Base-by-base conservation (phyloP, 2,797 vertebrate genomes). In the Octomys mimax region DNA sequence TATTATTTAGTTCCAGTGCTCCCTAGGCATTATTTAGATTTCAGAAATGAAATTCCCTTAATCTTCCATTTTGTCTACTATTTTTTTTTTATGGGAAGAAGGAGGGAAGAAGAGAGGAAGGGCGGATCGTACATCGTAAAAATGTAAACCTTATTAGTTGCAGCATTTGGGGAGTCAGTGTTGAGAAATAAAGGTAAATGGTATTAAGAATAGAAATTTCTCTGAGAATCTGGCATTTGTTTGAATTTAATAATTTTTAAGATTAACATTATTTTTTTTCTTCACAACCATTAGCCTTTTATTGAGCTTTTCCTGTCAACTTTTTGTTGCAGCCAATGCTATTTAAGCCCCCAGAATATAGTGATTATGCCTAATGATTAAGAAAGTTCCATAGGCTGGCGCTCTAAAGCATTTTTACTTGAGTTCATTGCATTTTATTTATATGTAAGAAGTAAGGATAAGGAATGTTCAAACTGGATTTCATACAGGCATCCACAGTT, bases 291-390 rank as follows among this genome's bases (percentile, higher is more conserved):
- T 80, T 89, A 92, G 3, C 80, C 87, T 73, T 4, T 88, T 80
- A 64, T 79, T 24, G 83, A 70, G 21, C 75, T 90, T 13, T 79
- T 77, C 87, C 78, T 80, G 21, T 66, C 19, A 94, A n/a, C 13
- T 90, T 91, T 90, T 83, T 90, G 19, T 92, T 88, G 36, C 1
- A 92, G 54, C n/a, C 66, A 66, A 84, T 85, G 39, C 33, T 92
- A 36, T 31, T 81, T 87, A 83, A 7, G 88, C 91, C 5, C 49
- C 7, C 94, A 89, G 80, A 31, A 57, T 91, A 26, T 73, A 90
- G 68, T 22, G 77, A 59, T 89, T 90, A 75, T 62, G 33, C n/a
- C 5, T 66, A 49, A 70, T 52, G 26, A 87, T 68, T 94, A 85
- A 86, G 62, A 87, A 89, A 89, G 18, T 77, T 24, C 81, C 66